phyloP scores from a whole-genome alignment of 2,888 invertebrate genomes.

The Orchesellides sinensis region DNA sequence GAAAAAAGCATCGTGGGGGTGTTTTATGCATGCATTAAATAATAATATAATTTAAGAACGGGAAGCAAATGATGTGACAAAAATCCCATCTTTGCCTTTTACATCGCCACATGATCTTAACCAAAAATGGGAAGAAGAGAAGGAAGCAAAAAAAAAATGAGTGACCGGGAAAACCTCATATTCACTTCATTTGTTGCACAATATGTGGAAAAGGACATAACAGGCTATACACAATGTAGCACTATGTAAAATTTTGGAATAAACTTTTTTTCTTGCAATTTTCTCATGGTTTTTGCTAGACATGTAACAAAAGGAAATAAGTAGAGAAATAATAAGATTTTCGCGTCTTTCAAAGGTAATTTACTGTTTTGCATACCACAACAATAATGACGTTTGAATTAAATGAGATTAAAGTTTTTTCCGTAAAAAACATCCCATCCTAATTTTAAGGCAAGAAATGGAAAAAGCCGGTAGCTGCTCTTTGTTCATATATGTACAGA shows the following conservation, averaged over 20 bases:
- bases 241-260: not conserved
- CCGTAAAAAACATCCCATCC: slow-evolving; percentile 9
- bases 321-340: slow-evolving; percentile 15
- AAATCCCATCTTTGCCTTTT: slow-evolving; percentile 44
- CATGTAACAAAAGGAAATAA: slow-evolving; percentile 23
- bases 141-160: slow-evolving; percentile 22
- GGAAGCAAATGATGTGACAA: slow-evolving; percentile 65
- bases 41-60: slow-evolving; percentile 39
- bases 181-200: not conserved
- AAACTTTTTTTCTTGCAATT: slow-evolving; percentile 31
- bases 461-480: slow-evolving; percentile 42
- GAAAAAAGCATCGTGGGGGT: slow-evolving; percentile 48
- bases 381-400: slow-evolving; percentile 30
- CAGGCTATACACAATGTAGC: not conserved
- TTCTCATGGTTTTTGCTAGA: slow-evolving; percentile 42
- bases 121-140: slow-evolving; percentile 53
- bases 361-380: not conserved
- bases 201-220: not conserved
- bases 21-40: slow-evolving; percentile 23
- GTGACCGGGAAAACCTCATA: slow-evolving; percentile 38
- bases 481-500: not conserved
- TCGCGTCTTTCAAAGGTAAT: not conserved
- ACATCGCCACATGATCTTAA: slow-evolving; percentile 44
- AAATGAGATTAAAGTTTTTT: slow-evolving; percentile 21
- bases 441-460: not conserved